A percentile compares a stretch with the other conserved stretches of the same genome.
phyloP scores from a whole-genome alignment of 1,140 invertebrate species.

The Lucilia sericata region DNA sequence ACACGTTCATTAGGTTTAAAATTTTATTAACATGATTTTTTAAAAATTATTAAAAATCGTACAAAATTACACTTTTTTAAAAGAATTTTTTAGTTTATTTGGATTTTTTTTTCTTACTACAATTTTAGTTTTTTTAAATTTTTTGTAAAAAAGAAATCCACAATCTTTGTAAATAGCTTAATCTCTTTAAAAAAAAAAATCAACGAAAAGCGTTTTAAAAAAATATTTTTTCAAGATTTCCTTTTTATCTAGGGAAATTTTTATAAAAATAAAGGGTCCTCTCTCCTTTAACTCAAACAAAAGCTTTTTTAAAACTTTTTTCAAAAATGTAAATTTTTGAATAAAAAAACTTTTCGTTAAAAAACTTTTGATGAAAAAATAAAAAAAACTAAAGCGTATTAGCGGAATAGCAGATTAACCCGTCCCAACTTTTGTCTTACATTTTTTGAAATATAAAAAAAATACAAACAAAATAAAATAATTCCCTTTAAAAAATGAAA shows the following conservation, averaged over 20 bases:
- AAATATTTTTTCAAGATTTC: not conserved
- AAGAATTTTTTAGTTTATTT: not conserved
- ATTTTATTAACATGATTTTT: not conserved
- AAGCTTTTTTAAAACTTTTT: not conserved
- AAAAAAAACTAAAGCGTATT: slow-evolving; percentile 54
- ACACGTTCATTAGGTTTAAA: slow-evolving; percentile 39
- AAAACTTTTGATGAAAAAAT: slow-evolving; percentile 10
- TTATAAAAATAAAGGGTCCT: slow-evolving; percentile 46
- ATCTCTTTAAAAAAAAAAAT: slow-evolving; percentile 33
- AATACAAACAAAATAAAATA: slow-evolving; percentile 47
- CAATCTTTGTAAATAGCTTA: slow-evolving; percentile 44
- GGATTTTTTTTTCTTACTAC: not conserved
- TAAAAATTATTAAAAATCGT: slow-evolving; percentile 16
- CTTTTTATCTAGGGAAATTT: not conserved
- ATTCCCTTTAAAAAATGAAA: slow-evolving; percentile 53
- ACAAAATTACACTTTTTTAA: slow-evolving; percentile 33
- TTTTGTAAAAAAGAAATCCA: not conserved
- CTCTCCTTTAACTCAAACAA: slow-evolving; percentile 37
- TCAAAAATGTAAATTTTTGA: not conserved
- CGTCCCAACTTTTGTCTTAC: slow-evolving; percentile 62
- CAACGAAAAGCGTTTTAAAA: slow-evolving; percentile 15
- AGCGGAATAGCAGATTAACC: slow-evolving; percentile 68
- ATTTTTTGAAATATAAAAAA: slow-evolving; percentile 52
- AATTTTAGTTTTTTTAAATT: not conserved
- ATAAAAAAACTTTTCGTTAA: slow-evolving; percentile 33